phyloP scores from a whole-genome alignment of 2,888 invertebrate genomes.

The Steromphala cineraria region DNA sequence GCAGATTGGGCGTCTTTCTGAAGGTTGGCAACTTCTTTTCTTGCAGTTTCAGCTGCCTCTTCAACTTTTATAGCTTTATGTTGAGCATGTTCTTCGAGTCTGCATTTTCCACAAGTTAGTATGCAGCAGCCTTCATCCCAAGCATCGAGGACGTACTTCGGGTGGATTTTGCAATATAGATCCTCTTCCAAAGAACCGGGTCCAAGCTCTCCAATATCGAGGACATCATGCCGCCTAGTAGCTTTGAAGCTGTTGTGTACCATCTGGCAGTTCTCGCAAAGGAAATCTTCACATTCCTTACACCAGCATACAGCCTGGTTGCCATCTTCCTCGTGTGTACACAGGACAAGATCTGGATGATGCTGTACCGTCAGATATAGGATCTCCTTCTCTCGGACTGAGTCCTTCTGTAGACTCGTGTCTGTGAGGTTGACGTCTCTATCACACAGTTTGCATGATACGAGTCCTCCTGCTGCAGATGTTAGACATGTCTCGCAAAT shows the following conservation, averaged over 20 bases:
- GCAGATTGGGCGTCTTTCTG: background rate
- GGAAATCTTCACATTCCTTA: background rate
- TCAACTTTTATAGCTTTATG: background rate
- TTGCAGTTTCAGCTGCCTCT: background rate
- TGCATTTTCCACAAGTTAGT: background rate
- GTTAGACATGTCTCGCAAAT: background rate
- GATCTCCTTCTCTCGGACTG: background rate
- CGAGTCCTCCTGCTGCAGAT: background rate
- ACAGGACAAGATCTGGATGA: background rate
- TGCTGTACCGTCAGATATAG: background rate
- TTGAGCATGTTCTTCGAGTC: background rate
- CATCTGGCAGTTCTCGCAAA: background rate
- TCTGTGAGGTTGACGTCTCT: background rate
- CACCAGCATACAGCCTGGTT: constrained; percentile 16
- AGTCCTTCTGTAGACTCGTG: background rate
- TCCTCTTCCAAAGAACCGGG: background rate
- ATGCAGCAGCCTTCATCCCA: background rate
- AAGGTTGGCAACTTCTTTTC: background rate
- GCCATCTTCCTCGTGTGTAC: constrained; percentile 1
- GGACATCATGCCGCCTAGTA: background rate
- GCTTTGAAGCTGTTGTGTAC: background rate
- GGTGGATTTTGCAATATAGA: background rate
- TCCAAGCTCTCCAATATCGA: background rate
- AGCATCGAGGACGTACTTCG: background rate
- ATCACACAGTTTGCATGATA: background rate